Percentiles rank a stretch among this genome's conserved stretches.
Evolutionary conservation across 2,888 invertebrate genomes (phyloP).

Genomic region (Paralinhomoeus sp.): DNA sequence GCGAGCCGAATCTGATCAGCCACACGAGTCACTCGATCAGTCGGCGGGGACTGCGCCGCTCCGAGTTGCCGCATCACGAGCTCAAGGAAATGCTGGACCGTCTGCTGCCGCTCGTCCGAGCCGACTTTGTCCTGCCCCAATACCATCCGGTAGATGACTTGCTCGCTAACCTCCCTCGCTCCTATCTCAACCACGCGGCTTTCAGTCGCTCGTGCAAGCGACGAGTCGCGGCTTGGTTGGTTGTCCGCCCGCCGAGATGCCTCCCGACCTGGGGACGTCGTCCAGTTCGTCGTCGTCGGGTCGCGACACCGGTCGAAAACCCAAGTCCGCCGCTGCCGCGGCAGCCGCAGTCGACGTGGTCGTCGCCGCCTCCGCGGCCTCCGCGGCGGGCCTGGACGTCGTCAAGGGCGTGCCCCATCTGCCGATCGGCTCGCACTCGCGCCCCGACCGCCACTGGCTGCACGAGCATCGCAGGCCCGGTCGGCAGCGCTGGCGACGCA

Average conservation of each 20-base stretch:
- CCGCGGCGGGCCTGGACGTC: too few relatives aligned
- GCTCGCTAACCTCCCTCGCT: too few relatives aligned
- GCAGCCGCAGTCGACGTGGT: too few relatives aligned
- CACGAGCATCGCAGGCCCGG: constrained; percentile 11
- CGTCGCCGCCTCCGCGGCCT: too few relatives aligned
- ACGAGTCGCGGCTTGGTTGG: constrained; percentile 8
- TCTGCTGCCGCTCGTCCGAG: constrained; percentile 55
- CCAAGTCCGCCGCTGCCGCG: too few relatives aligned
- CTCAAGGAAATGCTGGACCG: constrained; percentile 59
- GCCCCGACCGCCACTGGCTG: background rate
- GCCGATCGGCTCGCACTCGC: background rate
- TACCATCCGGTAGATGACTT: too few relatives aligned
- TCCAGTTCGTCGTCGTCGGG: background rate
- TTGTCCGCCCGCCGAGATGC: constrained; percentile 8
- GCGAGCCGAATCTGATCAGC: constrained; percentile 27
- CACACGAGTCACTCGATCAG: constrained; percentile 71
- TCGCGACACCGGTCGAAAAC: background rate
- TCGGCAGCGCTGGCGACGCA: constrained; percentile 10
- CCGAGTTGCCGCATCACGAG: constrained; percentile 54
- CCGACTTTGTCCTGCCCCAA: constrained; percentile 71
- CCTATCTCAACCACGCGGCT: too few relatives aligned
- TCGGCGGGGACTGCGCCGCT: constrained; percentile 55
- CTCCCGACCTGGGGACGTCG: constrained; percentile 14
- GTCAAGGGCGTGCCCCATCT: too few relatives aligned
- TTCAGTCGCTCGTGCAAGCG: constrained; percentile 8